Evolutionary conservation across 2,888 invertebrate genomes (phyloP), one percentile per base, ranked within the genome.

Genomic region (Clitarchus hookeri): DNA sequence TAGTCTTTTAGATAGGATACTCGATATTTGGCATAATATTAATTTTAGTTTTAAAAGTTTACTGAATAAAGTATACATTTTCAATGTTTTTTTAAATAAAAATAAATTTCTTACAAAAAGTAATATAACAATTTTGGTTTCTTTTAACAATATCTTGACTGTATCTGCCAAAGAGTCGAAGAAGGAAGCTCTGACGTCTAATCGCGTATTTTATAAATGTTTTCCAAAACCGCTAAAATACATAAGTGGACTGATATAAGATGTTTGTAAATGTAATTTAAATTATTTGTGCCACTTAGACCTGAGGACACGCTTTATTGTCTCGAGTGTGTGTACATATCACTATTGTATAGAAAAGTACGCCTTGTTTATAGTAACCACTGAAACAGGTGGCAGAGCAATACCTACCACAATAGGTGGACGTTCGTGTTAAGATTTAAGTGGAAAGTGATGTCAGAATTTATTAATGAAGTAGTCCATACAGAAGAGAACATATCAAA

Each of bases 281-380:
- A 65, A 23, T 19, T 65, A n/a, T 19, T 65, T 65, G 65, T 65
- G n/a, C 65, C 65, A n/a, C n/a, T 6, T 65, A 65, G 65, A 65
- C 2, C 0, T 65, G n/a, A 65, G 65, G n/a, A 65, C 65, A 65
- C 65, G 65, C 65, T 65, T 65, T 65, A n/a, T 12, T 65, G 65
- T 65, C n/a, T 65, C 65, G n/a, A 65, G n/a, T 65, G 65, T 65
- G 65, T 65, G 65, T 65, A 65, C 65, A 65, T 65, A 65, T 65
- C 65, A 65, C 65, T 65, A 65, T 65, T 23, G 65, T 65, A 65
- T n/a, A 65, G 65, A 19, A 3, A 65, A 65, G 65, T 65, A n/a
- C n/a, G 65, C 65, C 65, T 65, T 65, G 65, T 23, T 65, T 2
- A 65, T 65, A 65, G 65, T 9, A 65, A 65, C 65, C 2, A n/a